A percentile compares a stretch with the other conserved stretches of the same genome.
Conservation (phyloP, 2,113 vertebrate species). For the Dipodomys stephensi region DNA sequence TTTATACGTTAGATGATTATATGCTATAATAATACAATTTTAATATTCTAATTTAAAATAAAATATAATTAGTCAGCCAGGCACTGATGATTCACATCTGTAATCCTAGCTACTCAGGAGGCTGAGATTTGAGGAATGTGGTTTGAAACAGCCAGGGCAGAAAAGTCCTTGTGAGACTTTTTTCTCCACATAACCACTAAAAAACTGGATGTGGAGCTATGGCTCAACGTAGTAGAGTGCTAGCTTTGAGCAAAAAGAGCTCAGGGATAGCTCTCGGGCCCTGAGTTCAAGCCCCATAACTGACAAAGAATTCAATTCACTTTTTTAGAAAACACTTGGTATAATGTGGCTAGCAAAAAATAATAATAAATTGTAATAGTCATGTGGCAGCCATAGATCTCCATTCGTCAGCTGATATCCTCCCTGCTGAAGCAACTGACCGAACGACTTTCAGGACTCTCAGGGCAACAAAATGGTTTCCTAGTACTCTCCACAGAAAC, state of each 20-base stretch:
- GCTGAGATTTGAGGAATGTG: too few relatives aligned
- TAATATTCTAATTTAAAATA: neutral
- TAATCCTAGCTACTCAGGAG: too few relatives aligned
- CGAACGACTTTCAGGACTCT: rapidly evolving
- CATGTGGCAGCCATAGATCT: neutral
- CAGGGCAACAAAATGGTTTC: neutral
- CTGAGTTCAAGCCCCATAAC: too few relatives aligned
- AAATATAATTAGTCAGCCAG: neutral
- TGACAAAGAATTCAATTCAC: neutral
- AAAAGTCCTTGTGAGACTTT: too few relatives aligned
- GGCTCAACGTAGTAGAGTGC: too few relatives aligned
- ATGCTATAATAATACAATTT: neutral
- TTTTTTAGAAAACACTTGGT: neutral
- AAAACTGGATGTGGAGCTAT: too few relatives aligned
- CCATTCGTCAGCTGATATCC: neutral
- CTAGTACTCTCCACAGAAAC: neutral
- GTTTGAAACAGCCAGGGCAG: too few relatives aligned
- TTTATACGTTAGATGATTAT: neutral
- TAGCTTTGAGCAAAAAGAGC: too few relatives aligned
- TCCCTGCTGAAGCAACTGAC: neutral
- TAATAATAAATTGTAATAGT: neutral
- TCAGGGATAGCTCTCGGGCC: too few relatives aligned
- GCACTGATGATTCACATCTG: too few relatives aligned
- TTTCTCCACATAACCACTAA: too few relatives aligned
- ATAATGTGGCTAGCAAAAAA: neutral